Conservation (phyloP, 2,888 invertebrate genomes). For the Heliconius ethilla region DNA sequence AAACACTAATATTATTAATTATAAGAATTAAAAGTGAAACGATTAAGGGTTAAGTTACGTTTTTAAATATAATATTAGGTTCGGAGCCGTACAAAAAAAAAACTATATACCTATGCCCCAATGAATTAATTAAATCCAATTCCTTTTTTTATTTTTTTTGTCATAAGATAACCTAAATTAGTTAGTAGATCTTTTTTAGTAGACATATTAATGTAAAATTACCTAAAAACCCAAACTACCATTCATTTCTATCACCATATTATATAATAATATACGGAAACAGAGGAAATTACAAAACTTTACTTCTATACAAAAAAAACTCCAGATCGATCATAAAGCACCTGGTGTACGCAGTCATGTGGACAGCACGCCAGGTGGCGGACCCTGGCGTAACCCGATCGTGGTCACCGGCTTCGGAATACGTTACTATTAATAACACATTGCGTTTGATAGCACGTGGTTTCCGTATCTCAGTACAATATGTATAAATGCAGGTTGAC, state of each 20-base stretch:
- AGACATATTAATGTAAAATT: background rate
- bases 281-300: conserved; percentile 24
- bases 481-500: background rate
- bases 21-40: no score
- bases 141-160: no score
- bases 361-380: conserved; percentile 55
- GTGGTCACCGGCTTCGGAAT: conserved; percentile 63
- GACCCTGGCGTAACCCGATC: conserved; percentile 58
- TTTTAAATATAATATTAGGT: no score
- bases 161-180: no score
- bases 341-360: conserved; percentile 54
- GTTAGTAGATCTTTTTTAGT: no score
- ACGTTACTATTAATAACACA: conserved; percentile 48
- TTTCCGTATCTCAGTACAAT: conserved; percentile 15
- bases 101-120: no score
- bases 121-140: no score
- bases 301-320: background rate
- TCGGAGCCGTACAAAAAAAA: no score
- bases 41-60: no score
- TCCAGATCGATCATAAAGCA: conserved; percentile 39
- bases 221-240: background rate
- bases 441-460: conserved; percentile 35
- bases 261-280: conserved; percentile 9
- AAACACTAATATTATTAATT: background rate
- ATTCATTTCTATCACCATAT: background rate